Base-by-base conservation (phyloP, 1,140 invertebrate species). In the Drosophila yakuba region DNA sequence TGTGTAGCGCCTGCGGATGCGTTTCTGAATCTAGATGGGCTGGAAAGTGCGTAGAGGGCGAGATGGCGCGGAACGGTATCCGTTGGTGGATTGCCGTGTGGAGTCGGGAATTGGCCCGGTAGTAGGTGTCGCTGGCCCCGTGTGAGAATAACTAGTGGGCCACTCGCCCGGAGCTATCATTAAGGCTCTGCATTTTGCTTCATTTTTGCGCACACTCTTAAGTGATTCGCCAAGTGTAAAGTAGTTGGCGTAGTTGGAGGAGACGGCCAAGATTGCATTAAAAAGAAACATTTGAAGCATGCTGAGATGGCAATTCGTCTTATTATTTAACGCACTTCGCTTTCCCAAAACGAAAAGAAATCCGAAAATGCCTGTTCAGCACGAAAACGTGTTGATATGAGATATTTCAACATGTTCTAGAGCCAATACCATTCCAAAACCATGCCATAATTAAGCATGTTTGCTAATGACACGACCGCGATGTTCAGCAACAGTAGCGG, bases 11-110 rank as follows among this genome's bases (percentile, higher is more conserved):
- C 80, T 28, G 76, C 39, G 85, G 84, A 78, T 80, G 84, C 85
- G 84, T 89, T 89, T 89, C 84, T 84, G 77, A 71, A 89, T 89
- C 84, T 89, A 89, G 84, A 89, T 89, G 82, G 77, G 44, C 66
- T 48, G 43, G 5, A 57, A 89, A 89, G 84, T 89, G 84, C 84
- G 84, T 89, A 89, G 68, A 80, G 66, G 52, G 51, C 74, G 69
- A 80, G 88, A 84, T 89, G 66, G 72, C 64, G 78, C 60, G 66
- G 67, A 82, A 82, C 83, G 83, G 79, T 83, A 88, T 83, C 82
- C 77, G 75, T 72, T 86, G 77, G 61, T 41, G n/a, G 28, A 32
- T 8, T 32, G 17, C 17, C 17, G 17, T 17, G 32, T 32, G 32
- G 32, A 32, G 32, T 32, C 32, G 15, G 11, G 52, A 20, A 17